A percentile compares a stretch with the other conserved stretches of the same genome.
Evolutionary conservation across 2,113 vertebrate species (phyloP).

Genomic region (Paradoxurus hermaphroditus): DNA sequence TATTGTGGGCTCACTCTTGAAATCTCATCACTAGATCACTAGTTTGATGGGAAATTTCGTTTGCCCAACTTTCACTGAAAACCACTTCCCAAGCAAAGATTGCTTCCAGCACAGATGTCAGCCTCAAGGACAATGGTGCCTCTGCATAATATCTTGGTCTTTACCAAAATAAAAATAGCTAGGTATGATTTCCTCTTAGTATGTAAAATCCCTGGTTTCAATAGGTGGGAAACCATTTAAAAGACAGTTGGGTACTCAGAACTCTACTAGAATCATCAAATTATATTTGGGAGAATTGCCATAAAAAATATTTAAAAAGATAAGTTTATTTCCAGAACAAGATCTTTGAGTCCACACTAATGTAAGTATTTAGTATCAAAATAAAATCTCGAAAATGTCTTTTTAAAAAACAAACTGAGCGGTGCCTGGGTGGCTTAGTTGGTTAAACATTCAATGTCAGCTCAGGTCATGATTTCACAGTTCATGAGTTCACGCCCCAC

Average conservation of each 20-base stretch:
- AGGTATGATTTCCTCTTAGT: background rate
- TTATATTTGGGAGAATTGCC: background rate
- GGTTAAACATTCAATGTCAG: too few relatives aligned
- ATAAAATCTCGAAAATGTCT: background rate
- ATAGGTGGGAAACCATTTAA: background rate
- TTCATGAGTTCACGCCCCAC: too few relatives aligned
- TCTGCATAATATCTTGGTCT: background rate
- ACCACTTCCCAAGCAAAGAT: background rate
- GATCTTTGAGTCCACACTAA: background rate
- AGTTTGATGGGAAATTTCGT: background rate
- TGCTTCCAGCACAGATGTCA: background rate
- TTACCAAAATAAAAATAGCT: background rate
- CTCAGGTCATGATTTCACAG: too few relatives aligned
- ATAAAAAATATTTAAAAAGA: background rate
- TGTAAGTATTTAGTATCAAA: conserved; percentile 9
- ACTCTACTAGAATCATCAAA: background rate
- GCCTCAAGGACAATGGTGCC: background rate
- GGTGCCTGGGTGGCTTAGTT: too few relatives aligned
- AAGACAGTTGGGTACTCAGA: background rate
- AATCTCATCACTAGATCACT: background rate
- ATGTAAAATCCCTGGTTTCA: background rate
- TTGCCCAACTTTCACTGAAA: background rate
- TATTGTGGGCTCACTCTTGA: background rate
- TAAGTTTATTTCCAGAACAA: background rate
- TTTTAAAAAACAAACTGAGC: background rate